Conservation (phyloP, 2,113 vertebrate genomes). For the Sporophila hypoxantha region DNA sequence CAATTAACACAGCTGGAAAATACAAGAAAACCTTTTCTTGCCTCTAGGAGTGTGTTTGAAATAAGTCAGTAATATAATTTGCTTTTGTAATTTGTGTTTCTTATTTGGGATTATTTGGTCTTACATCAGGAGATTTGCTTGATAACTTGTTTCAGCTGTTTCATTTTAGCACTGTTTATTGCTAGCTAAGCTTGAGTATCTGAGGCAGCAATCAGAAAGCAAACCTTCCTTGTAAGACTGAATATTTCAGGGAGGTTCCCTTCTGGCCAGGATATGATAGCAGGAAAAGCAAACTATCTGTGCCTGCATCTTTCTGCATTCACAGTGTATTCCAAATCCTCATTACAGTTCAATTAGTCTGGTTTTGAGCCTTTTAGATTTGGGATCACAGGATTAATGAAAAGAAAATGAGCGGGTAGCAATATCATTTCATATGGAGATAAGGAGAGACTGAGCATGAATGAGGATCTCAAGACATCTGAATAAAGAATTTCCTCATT, state of each 20-base stretch:
- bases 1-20: background rate
- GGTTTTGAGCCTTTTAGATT: constrained; percentile 73
- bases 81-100: background rate
- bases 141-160: background rate
- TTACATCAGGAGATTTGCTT: background rate
- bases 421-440: constrained; percentile 86
- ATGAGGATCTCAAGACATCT: constrained; percentile 63
- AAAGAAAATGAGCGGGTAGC: constrained; percentile 70
- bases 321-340: constrained; percentile 68
- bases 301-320: background rate
- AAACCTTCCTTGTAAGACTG: background rate
- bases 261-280: background rate
- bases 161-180: background rate
- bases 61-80: background rate
- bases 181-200: background rate
- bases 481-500: constrained; percentile 61
- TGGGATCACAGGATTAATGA: constrained; percentile 74
- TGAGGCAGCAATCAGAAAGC: background rate
- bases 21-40: background rate
- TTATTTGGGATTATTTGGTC: background rate
- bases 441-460: constrained; percentile 77
- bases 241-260: background rate
- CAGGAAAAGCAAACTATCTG: background rate
- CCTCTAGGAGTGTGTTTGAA: background rate
- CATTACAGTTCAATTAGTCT: constrained; percentile 89